phyloP scores from a whole-genome alignment of 2,797 vertebrate genomes.

The Aeoliscus strigatus region DNA sequence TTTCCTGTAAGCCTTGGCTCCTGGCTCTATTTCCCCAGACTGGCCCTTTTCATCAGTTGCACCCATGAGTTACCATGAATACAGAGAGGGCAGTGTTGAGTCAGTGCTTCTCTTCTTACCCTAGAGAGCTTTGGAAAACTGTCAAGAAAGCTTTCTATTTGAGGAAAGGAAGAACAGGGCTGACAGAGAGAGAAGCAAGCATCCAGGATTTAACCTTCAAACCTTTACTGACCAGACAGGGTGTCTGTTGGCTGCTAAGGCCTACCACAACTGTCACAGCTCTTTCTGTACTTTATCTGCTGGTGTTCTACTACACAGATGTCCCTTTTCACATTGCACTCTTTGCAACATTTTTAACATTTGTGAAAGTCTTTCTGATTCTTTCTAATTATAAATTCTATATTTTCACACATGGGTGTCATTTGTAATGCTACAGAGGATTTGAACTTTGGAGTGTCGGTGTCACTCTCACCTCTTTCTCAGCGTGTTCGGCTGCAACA shows the following conservation, averaged over 20 bases:
- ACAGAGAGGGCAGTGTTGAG: constrained; percentile 70
- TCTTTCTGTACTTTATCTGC: too few species aligned
- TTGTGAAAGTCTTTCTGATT: too few species aligned
- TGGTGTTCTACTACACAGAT: too few species aligned
- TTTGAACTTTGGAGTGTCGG: too few species aligned
- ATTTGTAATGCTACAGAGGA: too few species aligned
- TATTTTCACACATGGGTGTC: too few species aligned
- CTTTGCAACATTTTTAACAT: too few species aligned
- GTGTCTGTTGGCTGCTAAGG: constrained; percentile 19
- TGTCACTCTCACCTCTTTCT: too few species aligned
- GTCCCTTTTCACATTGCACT: too few species aligned
- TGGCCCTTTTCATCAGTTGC: constrained; percentile 50
- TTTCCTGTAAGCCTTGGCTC: constrained; percentile 28
- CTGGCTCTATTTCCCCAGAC: constrained; percentile 23
- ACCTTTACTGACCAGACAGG: constrained; percentile 19
- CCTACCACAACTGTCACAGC: too few species aligned
- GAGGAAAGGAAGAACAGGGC: constrained; percentile 7
- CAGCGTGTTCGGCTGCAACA: too few species aligned
- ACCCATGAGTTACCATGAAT: constrained; percentile 51
- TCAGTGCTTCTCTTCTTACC: constrained; percentile 53
- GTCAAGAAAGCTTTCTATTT: constrained; percentile 63
- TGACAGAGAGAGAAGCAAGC: constrained; percentile 2
- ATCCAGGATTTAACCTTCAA: constrained; percentile 43
- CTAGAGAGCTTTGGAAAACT: constrained; percentile 57
- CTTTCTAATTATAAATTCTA: too few species aligned